Conservation (phyloP, 2,888 invertebrate genomes). For the Drosophila kanekoi region DNA sequence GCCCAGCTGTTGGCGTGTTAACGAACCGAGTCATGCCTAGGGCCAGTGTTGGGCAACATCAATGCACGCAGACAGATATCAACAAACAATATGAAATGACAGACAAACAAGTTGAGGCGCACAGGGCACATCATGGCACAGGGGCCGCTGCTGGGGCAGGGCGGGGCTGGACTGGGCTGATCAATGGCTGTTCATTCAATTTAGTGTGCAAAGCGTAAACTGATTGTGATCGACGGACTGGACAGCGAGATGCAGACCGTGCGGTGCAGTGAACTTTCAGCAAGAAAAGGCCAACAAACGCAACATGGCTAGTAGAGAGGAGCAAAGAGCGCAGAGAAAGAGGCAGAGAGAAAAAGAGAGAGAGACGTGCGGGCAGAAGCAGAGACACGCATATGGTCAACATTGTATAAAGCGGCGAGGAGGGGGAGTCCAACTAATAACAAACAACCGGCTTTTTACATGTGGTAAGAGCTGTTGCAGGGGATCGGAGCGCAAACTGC, state of each 20-base stretch:
- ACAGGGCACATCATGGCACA: not conserved
- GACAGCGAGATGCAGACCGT: slow-evolving; percentile 47
- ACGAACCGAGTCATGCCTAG: slow-evolving; percentile 23
- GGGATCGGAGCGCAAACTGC: slow-evolving; percentile 11
- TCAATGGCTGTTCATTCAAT: slow-evolving; percentile 76
- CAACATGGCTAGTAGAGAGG: slow-evolving; percentile 29
- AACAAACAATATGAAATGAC: slow-evolving; percentile 42
- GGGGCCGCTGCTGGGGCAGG: not conserved
- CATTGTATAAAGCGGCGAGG: slow-evolving; percentile 3
- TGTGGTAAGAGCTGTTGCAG: slow-evolving; percentile 6
- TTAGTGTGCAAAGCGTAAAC: slow-evolving; percentile 73
- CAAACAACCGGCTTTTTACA: slow-evolving; percentile 62
- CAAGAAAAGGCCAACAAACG: slow-evolving; percentile 55
- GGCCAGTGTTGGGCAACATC: slow-evolving; percentile 59
- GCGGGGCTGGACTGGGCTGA: slow-evolving; percentile 38
- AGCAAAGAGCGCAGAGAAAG: not conserved
- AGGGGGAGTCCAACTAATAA: slow-evolving; percentile 53
- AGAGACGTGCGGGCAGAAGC: slow-evolving; percentile 1
- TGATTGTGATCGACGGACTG: slow-evolving; percentile 72
- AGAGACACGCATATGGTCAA: slow-evolving; percentile 53
- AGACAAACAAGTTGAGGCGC: slow-evolving; percentile 20
- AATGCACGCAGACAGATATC: slow-evolving; percentile 23
- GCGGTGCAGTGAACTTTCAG: slow-evolving; percentile 55
- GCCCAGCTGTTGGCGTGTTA: slow-evolving; percentile 36
- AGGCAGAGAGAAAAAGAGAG: slow-evolving; percentile 1